These are phyloP conservation scores for Oreochromis tanganicae DNA, from an alignment of 2,113 vertebrate species.

Conservation along the genomic window DNA sequence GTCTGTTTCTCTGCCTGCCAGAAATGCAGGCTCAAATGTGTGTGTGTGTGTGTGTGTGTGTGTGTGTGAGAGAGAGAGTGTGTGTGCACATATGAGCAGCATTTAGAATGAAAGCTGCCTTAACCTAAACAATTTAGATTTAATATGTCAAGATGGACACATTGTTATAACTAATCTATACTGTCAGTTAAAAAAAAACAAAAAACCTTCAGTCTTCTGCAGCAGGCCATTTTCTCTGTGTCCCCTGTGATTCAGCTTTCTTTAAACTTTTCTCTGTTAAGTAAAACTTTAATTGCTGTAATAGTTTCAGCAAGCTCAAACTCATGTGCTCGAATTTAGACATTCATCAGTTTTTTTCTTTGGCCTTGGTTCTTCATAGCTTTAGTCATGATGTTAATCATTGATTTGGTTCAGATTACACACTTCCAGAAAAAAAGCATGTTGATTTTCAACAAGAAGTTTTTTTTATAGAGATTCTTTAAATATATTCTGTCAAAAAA, in stretches of 20 bases:
- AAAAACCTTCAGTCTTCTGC: neutral
- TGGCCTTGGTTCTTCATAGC: neutral
- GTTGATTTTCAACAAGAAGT: neutral
- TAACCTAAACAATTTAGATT: neutral
- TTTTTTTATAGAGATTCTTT: neutral
- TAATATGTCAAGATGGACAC: neutral
- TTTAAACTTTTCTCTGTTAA: conserved; percentile 24
- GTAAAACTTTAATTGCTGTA: conserved; percentile 11
- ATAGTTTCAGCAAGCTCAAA: neutral
- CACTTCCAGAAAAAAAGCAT: neutral
- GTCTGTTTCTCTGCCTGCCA: neutral
- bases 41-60: neutral
- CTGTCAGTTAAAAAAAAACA: neutral
- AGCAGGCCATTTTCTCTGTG: neutral
- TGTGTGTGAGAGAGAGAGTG: neutral
- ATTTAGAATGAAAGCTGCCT: neutral
- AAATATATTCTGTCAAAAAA: neutral
- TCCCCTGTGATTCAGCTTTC: neutral
- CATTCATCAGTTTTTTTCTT: neutral
- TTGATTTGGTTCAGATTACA: neutral
- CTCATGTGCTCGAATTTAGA: neutral
- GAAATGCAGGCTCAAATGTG: neutral
- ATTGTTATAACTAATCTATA: neutral
- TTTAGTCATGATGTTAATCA: neutral
- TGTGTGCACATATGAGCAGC: neutral